Conservation (phyloP, 2,797 vertebrate species). For the Sitta carolinensis region DNA sequence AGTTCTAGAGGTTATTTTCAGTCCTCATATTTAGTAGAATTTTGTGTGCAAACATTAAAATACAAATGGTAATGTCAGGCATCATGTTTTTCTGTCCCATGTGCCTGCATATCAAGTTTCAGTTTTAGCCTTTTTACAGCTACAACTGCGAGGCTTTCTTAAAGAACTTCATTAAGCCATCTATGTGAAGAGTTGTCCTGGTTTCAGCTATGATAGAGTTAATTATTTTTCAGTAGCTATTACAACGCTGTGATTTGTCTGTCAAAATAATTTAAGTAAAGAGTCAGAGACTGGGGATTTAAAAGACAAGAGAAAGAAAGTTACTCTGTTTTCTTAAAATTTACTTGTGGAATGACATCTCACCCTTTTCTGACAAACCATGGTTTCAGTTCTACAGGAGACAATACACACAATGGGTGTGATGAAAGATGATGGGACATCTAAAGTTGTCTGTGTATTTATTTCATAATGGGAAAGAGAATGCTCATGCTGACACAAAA, state of each 20-base stretch:
- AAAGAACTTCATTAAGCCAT: not conserved
- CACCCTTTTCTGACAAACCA: not conserved
- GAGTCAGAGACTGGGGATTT: not conserved
- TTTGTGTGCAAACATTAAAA: not conserved
- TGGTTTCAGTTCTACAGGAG: not conserved
- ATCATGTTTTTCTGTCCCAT: not conserved
- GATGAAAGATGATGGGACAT: not conserved
- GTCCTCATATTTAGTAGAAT: not conserved
- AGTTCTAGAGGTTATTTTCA: not conserved
- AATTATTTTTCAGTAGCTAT: not conserved
- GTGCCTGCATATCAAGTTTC: not conserved
- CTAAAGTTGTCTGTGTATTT: not conserved
- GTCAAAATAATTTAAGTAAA: conserved; percentile 2
- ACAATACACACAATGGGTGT: not conserved
- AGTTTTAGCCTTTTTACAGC: not conserved
- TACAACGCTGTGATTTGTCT: not conserved
- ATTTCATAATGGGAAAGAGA: not conserved
- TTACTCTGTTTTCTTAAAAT: not conserved
- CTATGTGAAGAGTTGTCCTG: not conserved
- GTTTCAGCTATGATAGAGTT: not conserved
- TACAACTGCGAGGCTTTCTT: not conserved
- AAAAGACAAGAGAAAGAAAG: not conserved
- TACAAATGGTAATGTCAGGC: not conserved
- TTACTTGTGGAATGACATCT: not conserved
- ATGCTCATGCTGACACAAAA: not conserved